Evolutionary conservation across 2,797 vertebrate genomes (phyloP).

Genomic region (Buceros bicornis): DNA sequence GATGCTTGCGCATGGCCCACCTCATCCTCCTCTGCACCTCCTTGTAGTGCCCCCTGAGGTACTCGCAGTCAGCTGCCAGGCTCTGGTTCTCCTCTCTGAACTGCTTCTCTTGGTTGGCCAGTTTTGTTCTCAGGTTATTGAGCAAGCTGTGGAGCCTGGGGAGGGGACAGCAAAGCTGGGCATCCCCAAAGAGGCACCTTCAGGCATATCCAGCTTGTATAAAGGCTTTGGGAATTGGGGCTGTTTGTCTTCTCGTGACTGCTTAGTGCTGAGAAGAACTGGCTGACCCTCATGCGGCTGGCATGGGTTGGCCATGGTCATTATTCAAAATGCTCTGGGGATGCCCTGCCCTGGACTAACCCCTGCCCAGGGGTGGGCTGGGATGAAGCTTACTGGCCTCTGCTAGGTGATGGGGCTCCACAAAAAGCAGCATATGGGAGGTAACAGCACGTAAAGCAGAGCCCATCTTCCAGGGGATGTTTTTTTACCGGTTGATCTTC

Average conservation of each 20-base stretch:
- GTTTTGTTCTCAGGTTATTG: slow-evolving; percentile 72
- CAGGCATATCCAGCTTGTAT: neutral
- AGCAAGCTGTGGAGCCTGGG: slow-evolving; percentile 80
- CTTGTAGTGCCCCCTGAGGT: slow-evolving; percentile 78
- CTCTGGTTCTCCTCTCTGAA: slow-evolving; percentile 73
- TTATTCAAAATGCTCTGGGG: neutral
- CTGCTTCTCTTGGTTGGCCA: slow-evolving; percentile 75
- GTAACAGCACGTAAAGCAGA: neutral
- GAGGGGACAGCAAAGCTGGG: neutral
- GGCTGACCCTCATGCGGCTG: neutral
- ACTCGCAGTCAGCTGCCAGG: slow-evolving; percentile 75
- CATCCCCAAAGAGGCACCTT: neutral
- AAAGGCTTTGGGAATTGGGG: neutral
- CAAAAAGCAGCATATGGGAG: neutral
- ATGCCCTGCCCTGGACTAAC: neutral
- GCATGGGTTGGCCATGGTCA: neutral
- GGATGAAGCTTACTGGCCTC: neutral
- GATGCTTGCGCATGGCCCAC: slow-evolving; percentile 48
- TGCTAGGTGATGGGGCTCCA: neutral
- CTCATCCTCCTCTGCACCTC: slow-evolving; percentile 83
- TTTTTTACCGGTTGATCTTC: slow-evolving; percentile 81
- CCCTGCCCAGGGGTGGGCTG: neutral
- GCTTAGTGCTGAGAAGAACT: neutral
- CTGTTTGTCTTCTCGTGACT: neutral
- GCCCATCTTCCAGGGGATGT: neutral